A percentile compares a stretch with the other conserved stretches of the same genome.
These are phyloP conservation scores for Panagrolaimus sp. DNA, from an alignment of 1,140 invertebrate genomes.

Conservation along the genomic window DNA sequence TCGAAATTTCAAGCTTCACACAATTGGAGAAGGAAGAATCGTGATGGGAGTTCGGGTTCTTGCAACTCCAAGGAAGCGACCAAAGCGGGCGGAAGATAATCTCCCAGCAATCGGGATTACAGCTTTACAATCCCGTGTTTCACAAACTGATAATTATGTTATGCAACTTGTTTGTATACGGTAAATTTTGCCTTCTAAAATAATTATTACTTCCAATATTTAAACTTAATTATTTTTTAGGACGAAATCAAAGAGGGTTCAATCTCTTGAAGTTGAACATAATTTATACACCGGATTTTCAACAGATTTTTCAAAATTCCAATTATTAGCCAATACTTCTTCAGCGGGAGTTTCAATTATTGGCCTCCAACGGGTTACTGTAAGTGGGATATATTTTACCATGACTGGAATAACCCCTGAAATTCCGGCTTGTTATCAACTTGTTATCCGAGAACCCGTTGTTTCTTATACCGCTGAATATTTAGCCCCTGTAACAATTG, in stretches of 20 bases:
- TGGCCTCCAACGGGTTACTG: not conserved
- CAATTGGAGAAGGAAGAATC: not conserved
- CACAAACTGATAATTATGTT: not conserved
- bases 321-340: not conserved
- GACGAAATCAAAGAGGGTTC: not conserved
- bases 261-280: not conserved
- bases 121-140: not conserved
- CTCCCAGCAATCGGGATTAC: not conserved
- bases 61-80: not conserved
- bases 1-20: not conserved
- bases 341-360: not conserved
- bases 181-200: not conserved
- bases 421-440: not conserved
- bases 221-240: not conserved
- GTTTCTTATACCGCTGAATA: not conserved
- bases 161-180: not conserved
- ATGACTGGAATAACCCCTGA: not conserved
- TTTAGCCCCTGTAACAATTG: not conserved
- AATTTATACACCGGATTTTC: constrained; percentile 1
- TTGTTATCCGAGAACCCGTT: not conserved
- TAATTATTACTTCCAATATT: no score
- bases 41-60: not conserved
- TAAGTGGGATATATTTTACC: not conserved
- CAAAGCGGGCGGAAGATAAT: not conserved
- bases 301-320: not conserved